These are phyloP conservation scores for Drosophila kuntzei DNA, from an alignment of 2,888 invertebrate species.

Conservation along the genomic window DNA sequence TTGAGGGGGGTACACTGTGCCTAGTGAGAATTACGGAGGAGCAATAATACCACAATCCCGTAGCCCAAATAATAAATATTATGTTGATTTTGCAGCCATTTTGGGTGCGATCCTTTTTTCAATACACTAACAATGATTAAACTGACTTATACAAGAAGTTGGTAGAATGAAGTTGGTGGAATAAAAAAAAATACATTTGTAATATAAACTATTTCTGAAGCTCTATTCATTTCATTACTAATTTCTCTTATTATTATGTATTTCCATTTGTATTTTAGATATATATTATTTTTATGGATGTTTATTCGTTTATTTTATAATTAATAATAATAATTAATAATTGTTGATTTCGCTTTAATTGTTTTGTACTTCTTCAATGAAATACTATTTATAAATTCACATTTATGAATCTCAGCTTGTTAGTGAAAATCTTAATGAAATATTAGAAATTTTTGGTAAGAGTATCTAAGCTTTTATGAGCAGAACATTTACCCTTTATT, in stretches of 20 bases:
- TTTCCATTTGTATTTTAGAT: not conserved
- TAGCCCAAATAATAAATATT: slow-evolving; percentile 48
- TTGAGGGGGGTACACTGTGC: not conserved
- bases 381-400: not conserved
- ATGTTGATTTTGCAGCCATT: slow-evolving; percentile 27
- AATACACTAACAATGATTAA: slow-evolving; percentile 15
- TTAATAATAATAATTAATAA: not conserved
- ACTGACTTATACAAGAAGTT: not conserved
- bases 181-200: not conserved
- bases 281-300: not conserved
- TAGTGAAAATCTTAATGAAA: no score
- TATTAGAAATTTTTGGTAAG: no score
- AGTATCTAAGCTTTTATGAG: not conserved
- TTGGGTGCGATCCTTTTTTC: not conserved
- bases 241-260: not conserved
- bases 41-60: slow-evolving; percentile 21
- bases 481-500: not conserved
- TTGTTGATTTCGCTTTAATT: no score
- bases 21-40: slow-evolving; percentile 22
- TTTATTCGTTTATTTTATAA: not conserved
- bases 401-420: no score
- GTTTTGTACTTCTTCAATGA: no score
- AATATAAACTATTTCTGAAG: not conserved
- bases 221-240: not conserved
- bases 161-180: not conserved